These are phyloP conservation scores for Poeciliopsis prolifica DNA, from an alignment of 2,113 vertebrate species.

Conservation along the genomic window DNA sequence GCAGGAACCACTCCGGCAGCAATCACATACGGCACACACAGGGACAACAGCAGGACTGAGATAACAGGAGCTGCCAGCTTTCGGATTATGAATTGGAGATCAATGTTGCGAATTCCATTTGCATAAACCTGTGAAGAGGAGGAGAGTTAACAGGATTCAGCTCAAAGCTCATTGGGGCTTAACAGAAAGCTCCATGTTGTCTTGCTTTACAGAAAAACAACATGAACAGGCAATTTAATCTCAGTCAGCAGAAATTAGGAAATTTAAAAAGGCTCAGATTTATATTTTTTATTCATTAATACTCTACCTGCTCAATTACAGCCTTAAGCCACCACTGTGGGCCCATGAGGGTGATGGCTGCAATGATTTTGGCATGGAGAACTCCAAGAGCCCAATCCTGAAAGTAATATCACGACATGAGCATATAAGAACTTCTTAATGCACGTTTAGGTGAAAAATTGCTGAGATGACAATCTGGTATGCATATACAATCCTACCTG, in stretches of 20 bases:
- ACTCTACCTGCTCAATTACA: slow-evolving; percentile 93
- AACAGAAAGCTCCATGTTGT: too few relatives aligned
- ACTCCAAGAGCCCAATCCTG: slow-evolving; percentile 99
- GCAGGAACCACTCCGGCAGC: slow-evolving; percentile 90
- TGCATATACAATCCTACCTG: slow-evolving; percentile 83
- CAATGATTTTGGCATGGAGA: slow-evolving; percentile 99
- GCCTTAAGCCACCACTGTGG: slow-evolving; percentile 99
- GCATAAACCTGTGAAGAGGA: slow-evolving; percentile 86
- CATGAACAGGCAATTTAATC: not conserved
- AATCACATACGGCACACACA: slow-evolving; percentile 95
- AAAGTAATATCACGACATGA: not conserved
- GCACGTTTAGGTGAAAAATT: not conserved
- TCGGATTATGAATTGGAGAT: slow-evolving; percentile 95
- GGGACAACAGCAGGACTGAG: slow-evolving; percentile 91
- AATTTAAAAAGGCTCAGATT: too few relatives aligned
- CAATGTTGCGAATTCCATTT: slow-evolving; percentile 98
- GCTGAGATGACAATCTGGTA: not conserved
- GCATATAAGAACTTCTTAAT: slow-evolving; percentile 2
- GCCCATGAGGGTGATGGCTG: slow-evolving; percentile 98
- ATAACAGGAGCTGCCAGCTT: slow-evolving; percentile 96
- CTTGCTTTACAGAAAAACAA: too few relatives aligned
- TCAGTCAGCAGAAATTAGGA: not conserved
- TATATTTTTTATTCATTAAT: not conserved
- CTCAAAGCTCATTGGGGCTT: not conserved
- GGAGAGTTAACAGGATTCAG: not conserved